Conservation (phyloP, 2,888 invertebrate species). For the Biston betularia region DNA sequence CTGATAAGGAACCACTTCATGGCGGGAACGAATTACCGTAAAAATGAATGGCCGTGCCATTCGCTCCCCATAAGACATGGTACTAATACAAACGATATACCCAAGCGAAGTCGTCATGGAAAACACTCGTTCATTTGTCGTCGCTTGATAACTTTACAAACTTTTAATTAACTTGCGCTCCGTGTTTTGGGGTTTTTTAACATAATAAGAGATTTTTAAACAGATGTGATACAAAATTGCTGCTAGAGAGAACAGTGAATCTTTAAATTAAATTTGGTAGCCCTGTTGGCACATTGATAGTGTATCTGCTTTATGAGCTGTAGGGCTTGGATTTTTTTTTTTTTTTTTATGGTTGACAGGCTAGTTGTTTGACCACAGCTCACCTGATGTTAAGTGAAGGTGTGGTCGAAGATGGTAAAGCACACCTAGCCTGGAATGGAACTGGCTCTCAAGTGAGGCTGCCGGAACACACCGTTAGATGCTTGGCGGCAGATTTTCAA, state of each 20-base stretch:
- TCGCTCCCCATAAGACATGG: constrained; percentile 30
- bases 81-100: constrained; percentile 34
- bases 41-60: constrained; percentile 31
- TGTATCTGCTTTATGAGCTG: too few relatives aligned
- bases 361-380: too few relatives aligned
- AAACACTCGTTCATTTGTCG: constrained; percentile 33
- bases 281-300: too few relatives aligned
- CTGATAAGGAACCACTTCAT: constrained; percentile 32
- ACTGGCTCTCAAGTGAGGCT: too few relatives aligned
- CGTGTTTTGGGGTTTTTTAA: constrained; percentile 18
- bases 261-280: not conserved
- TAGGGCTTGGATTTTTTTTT: too few relatives aligned
- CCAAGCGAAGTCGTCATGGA: constrained; percentile 28
- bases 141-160: constrained; percentile 30
- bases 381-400: too few relatives aligned
- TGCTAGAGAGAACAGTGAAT: not conserved
- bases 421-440: too few relatives aligned
- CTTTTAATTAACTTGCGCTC: constrained; percentile 29
- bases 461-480: too few relatives aligned
- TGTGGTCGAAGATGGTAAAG: too few relatives aligned
- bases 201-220: constrained; percentile 2
- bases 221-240: not conserved
- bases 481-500: too few relatives aligned
- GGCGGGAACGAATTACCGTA: constrained; percentile 32
- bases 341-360: too few relatives aligned